Evolutionary conservation across 2,113 vertebrate species (phyloP), one percentile per base, ranked within the genome.

Genomic region (Corythornis madagascariensis): DNA sequence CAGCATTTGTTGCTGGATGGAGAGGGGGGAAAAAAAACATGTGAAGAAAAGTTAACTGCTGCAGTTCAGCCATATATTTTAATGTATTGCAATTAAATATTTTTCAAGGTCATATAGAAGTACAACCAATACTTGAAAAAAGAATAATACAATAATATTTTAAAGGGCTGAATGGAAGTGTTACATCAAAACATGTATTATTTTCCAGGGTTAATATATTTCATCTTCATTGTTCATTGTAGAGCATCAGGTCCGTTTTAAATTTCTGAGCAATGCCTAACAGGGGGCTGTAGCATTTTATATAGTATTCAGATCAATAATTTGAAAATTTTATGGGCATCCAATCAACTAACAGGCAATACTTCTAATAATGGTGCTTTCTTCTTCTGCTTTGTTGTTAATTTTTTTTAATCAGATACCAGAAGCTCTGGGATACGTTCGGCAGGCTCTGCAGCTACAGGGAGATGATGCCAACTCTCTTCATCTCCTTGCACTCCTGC

Each of bases 401-500:
- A 33, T n/a, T 89, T 74, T 10, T 50, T 53, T 12, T 6, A 26
- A 93, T 88, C 96, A 99, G 99, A 99, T 99, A 91, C 99, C 99
- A 14, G 99, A 99, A 97, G 99, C 99, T 35, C 97, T 99, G 84
- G 99, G 99, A 78, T 99, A 99, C 12, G 99, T 99, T 66, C 98
- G 99, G 40, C 99, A 99, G 95, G 99, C 99, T 47, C 97, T 99
- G 77, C 99, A 99, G 6, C 98, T 99, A 67, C 99, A 99, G 92
- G 99, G 99, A 18, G 99, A 99, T 33, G 99, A 99, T 50, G 98
- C 99, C 91, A 99, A 99, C 97, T 99, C 99, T 47, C 98, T 99
- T 90, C 99, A 99, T 94, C 98, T 99, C 82, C 98, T 99, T 72
- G 98, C 99, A 16, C 98, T 99, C 92, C 93, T 99, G 60, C 97